Conservation (phyloP, 2,888 invertebrate species). For the Cosmia trapezina region DNA sequence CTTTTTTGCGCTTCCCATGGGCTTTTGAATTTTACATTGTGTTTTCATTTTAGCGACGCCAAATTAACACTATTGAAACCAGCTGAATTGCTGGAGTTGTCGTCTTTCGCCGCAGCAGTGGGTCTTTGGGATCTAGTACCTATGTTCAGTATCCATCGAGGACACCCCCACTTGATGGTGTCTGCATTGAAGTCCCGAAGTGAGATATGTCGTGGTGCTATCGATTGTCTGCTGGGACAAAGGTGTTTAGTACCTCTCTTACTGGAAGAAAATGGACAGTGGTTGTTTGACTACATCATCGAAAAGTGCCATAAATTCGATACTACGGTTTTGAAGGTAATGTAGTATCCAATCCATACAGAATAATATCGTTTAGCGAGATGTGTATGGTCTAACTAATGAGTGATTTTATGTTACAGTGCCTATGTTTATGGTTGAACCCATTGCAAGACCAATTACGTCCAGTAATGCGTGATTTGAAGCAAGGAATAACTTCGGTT, state of each 20-base stretch:
- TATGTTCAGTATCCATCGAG: conserved; percentile 82
- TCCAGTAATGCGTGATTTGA: conserved; percentile 85
- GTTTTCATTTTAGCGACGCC: conserved; percentile 73
- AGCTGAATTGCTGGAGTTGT: conserved; percentile 78
- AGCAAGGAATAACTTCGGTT: conserved; percentile 82
- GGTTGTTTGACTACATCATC: conserved; percentile 88
- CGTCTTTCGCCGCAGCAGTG: conserved; percentile 79
- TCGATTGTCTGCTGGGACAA: conserved; percentile 77
- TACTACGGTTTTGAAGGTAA: conserved; percentile 90
- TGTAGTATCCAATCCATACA: background rate
- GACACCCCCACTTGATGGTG: conserved; percentile 79
- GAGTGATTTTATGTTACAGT: conserved; percentile 69
- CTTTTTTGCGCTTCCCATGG: background rate
- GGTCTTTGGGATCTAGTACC: conserved; percentile 88
- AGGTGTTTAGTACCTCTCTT: conserved; percentile 80
- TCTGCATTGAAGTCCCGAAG: conserved; percentile 75
- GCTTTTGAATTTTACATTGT: background rate
- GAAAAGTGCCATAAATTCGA: conserved; percentile 88
- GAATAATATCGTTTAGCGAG: background rate
- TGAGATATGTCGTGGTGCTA: conserved; percentile 81
- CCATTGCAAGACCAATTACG: conserved; percentile 87
- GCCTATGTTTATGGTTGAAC: conserved; percentile 85
- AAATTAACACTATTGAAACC: conserved; percentile 78
- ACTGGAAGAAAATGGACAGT: conserved; percentile 85
- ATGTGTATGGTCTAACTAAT: background rate